phyloP scores from a whole-genome alignment of 2,113 vertebrate genomes.

The Chaetura pelagica region DNA sequence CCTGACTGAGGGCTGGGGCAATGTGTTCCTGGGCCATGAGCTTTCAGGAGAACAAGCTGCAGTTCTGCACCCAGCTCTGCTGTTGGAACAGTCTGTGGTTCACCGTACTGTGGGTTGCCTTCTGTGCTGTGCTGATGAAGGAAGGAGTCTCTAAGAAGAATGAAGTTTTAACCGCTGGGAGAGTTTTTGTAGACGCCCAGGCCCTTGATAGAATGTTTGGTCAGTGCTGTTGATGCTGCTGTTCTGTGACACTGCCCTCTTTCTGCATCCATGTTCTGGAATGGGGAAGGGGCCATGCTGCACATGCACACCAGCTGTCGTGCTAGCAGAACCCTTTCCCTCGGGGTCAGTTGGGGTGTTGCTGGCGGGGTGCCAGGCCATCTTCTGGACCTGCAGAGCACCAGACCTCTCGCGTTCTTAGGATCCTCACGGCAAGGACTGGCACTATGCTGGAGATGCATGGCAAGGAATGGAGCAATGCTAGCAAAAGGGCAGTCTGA shows the following conservation, averaged over 20 bases:
- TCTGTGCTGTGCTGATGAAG: background rate
- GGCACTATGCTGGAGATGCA: fast-evolving
- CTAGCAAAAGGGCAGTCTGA: background rate
- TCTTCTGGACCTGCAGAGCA: fast-evolving
- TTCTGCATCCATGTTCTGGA: fast-evolving
- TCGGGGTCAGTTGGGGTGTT: fast-evolving
- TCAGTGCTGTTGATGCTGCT: background rate
- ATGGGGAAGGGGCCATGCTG: background rate
- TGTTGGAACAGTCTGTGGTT: background rate
- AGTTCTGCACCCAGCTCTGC: background rate
- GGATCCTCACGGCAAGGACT: fast-evolving
- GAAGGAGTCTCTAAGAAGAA: background rate
- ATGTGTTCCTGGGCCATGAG: fast-evolving
- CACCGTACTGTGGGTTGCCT: background rate
- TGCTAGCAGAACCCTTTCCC: background rate
- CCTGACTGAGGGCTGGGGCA: fast-evolving
- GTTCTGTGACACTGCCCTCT: fast-evolving
- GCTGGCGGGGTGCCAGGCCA: fast-evolving
- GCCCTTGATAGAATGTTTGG: fast-evolving
- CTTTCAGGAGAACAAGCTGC: background rate
- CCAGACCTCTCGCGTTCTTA: fast-evolving
- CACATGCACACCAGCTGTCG: fast-evolving
- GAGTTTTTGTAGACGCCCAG: background rate
- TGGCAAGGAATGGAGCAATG: fast-evolving
- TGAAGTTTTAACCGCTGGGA: background rate